Percentiles rank a stretch among this genome's conserved stretches.
Conservation (phyloP, 2,888 invertebrate species). For the Ormyrus thymus region DNA sequence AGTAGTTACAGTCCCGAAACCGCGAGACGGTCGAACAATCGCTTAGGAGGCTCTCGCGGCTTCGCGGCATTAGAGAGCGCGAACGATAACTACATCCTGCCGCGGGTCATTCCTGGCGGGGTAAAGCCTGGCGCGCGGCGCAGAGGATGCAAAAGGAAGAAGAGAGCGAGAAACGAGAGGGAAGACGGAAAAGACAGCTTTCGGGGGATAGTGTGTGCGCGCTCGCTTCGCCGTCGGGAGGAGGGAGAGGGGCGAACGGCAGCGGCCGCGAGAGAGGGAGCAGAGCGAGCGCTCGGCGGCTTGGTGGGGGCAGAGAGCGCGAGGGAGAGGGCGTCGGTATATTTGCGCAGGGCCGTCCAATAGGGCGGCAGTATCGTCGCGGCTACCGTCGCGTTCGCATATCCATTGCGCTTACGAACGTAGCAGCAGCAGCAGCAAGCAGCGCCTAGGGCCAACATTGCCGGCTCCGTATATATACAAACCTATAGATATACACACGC, state of each 20-base stretch:
- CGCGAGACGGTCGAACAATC: not conserved
- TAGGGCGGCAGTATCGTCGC: slow-evolving; percentile 75
- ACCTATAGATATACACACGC: not conserved
- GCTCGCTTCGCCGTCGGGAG: slow-evolving; percentile 14
- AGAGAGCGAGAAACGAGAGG: not conserved
- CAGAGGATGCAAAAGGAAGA: not conserved
- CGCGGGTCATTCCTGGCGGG: too few species aligned
- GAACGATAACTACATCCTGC: slow-evolving; percentile 5
- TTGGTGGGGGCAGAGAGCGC: slow-evolving; percentile 56
- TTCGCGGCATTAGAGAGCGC: not conserved
- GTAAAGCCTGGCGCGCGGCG: not conserved
- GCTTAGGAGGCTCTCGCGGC: not conserved
- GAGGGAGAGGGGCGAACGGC: slow-evolving; percentile 57
- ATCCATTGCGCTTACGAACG: slow-evolving; percentile 6
- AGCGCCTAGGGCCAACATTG: not conserved
- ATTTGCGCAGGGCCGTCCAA: slow-evolving; percentile 74
- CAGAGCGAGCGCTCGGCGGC: slow-evolving; percentile 53
- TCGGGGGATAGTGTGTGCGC: too few species aligned
- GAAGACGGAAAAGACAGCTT: slow-evolving; percentile 2
- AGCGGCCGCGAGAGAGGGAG: slow-evolving; percentile 32
- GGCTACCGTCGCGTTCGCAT: slow-evolving; percentile 71
- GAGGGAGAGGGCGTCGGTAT: slow-evolving; percentile 73
- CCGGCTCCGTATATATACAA: slow-evolving; percentile 7
- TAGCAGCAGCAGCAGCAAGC: slow-evolving; percentile 5
- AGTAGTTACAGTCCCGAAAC: slow-evolving; percentile 20